Base-by-base conservation (phyloP, 1,140 invertebrate species). In the Homalodisca vitripennis region DNA sequence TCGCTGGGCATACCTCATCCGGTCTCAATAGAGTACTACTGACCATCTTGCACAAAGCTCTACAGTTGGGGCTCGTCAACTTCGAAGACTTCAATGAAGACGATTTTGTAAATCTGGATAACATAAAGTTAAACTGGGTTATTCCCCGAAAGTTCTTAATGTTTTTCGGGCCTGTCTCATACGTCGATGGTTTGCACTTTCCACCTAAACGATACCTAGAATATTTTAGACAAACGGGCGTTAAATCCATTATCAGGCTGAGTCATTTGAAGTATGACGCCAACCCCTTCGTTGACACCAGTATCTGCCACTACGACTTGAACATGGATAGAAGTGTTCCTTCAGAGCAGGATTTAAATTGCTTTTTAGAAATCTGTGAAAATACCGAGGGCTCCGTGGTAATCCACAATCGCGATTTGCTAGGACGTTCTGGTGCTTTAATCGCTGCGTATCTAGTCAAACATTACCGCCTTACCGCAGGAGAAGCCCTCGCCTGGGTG, bases 201-300 rank as follows among this genome's bases (percentile, higher is more conserved):
- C 22, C 48, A 20, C 48, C 48, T 12, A 14, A 22, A n/a, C 48
- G 48, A 3, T 51, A 51, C 48, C 3, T 51, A 3, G n/a, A 51
- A 22, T 10, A 10, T 3, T 51, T 51, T 22, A 3, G n/a, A 3
- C n/a, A 51, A 14, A 20, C 22, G 6, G 48, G n/a, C 14, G 48
- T 51, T 14, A 3, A 20, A 22, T 20, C 48, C 14, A 51, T 51
- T 22, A 51, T 51, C 48, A 51, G 48, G 48, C 3, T 51, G 3
- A 20, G 48, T n/a, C 48, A 51, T 51, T 3, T 51, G 14, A 51
- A 51, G 48, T 51, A 51, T 20, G 48, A 51, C n/a, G 48, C 48
- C 48, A 51, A 51, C 22, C 48, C 48, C 3, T 51, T 51, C n/a
- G 48, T 51, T 20, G 48, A n/a, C 3, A 22, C 48, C 3, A 22